Percentiles rank a stretch among this genome's conserved stretches.
Evolutionary conservation across 2,113 vertebrate genomes (phyloP).

Genomic region (Onychostoma macrolepis): DNA sequence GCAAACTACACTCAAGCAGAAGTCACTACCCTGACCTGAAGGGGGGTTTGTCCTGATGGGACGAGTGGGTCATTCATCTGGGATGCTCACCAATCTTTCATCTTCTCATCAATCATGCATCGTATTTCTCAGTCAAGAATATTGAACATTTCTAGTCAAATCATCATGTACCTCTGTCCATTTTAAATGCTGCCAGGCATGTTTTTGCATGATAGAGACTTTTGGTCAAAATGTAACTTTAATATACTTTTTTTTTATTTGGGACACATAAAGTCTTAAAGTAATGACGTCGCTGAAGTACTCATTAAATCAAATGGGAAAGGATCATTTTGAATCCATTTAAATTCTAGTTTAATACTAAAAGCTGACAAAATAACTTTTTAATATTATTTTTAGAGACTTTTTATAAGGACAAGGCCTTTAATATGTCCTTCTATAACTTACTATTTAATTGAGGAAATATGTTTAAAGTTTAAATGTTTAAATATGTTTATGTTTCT

Average conservation of each 20-base stretch:
- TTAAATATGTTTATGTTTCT: too few species aligned
- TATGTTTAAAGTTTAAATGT: not conserved
- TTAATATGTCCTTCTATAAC: not conserved
- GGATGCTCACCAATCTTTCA: not conserved
- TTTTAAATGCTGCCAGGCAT: slow-evolving; percentile 64
- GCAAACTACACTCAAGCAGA: slow-evolving; percentile 73
- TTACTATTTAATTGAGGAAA: not conserved
- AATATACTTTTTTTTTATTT: slow-evolving; percentile 48
- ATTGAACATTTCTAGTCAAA: slow-evolving; percentile 39
- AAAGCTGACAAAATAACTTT: not conserved
- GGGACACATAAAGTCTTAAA: slow-evolving; percentile 31
- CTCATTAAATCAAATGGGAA: not conserved
- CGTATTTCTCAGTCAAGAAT: slow-evolving; percentile 35
- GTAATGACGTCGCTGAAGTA: slow-evolving; percentile 33
- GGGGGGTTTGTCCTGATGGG: slow-evolving; percentile 30
- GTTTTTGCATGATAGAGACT: slow-evolving; percentile 65
- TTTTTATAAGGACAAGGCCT: not conserved
- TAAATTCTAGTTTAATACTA: not conserved
- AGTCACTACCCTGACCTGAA: slow-evolving; percentile 75
- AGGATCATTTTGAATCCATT: not conserved
- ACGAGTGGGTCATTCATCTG: not conserved
- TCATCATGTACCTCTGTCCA: slow-evolving; percentile 48
- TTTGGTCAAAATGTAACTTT: slow-evolving; percentile 42
- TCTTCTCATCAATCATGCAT: slow-evolving; percentile 9
- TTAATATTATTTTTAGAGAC: not conserved